Percentiles rank a stretch among this genome's conserved stretches.
These are phyloP conservation scores for Cabera pusaria DNA, from an alignment of 2,888 invertebrate genomes.

Conservation along the genomic window DNA sequence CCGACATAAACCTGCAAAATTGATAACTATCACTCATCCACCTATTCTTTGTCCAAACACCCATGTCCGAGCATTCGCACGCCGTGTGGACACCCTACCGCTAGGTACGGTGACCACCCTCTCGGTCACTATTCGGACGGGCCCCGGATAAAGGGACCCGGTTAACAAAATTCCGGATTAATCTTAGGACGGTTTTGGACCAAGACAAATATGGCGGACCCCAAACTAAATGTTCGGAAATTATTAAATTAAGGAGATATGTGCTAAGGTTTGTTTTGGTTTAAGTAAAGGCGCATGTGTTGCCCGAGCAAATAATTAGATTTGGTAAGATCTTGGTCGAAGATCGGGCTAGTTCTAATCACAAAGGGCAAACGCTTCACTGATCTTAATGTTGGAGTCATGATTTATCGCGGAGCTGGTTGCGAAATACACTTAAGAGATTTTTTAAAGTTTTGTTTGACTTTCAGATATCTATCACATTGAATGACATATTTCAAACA, in stretches of 20 bases:
- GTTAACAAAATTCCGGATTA: constrained; percentile 71
- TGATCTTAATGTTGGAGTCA: too few relatives aligned
- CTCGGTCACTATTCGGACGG: constrained; percentile 20
- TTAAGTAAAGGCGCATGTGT: constrained; percentile 24
- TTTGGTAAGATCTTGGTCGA: constrained; percentile 11
- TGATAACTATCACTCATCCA: constrained; percentile 30
- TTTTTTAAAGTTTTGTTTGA: too few relatives aligned
- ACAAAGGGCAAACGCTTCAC: too few relatives aligned
- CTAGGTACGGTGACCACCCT: constrained; percentile 40
- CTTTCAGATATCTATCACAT: too few relatives aligned
- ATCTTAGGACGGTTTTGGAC: constrained; percentile 71
- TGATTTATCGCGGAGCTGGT: too few relatives aligned
- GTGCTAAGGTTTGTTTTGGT: constrained; percentile 46
- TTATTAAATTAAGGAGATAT: constrained; percentile 74
- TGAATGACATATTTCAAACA: too few relatives aligned
- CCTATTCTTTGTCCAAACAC: constrained; percentile 29
- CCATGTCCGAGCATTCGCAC: constrained; percentile 46
- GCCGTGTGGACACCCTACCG: constrained; percentile 40
- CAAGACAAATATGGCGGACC: constrained; percentile 75
- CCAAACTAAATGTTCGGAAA: constrained; percentile 69
- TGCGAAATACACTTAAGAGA: too few relatives aligned
- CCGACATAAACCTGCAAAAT: constrained; percentile 32
- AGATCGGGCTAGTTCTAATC: too few relatives aligned
- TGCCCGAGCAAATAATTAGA: constrained; percentile 11
- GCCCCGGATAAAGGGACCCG: constrained; percentile 45